phyloP scores from a whole-genome alignment of 2,113 vertebrate species.

The Apodemus sylvaticus region DNA sequence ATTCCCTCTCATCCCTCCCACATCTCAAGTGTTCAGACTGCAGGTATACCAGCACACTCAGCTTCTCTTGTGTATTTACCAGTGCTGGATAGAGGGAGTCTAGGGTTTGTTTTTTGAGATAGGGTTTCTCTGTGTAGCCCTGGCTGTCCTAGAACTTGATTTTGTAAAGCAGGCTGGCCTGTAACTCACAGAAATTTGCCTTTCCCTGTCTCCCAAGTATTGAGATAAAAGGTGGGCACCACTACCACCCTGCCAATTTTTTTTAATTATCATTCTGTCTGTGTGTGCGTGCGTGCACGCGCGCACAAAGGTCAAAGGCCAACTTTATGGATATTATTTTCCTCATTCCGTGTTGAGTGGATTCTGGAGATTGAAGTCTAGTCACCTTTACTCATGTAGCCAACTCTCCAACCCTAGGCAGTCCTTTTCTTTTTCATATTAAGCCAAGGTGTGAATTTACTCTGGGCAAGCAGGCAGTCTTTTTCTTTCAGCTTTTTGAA shows the following conservation, averaged over 20 bases:
- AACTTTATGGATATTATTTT: neutral
- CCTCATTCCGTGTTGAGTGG: neutral
- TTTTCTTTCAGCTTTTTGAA: neutral
- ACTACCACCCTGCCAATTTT: neutral
- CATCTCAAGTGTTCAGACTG: neutral
- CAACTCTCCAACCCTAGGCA: neutral
- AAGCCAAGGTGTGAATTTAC: too few species aligned
- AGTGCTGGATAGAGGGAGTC: neutral
- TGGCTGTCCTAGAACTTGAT: neutral
- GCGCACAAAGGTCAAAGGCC: neutral
- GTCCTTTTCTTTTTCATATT: neutral
- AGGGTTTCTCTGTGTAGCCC: neutral
- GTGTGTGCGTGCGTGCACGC: neutral
- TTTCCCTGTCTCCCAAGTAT: neutral
- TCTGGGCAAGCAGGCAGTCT: neutral
- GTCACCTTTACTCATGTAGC: neutral
- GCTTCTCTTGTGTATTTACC: neutral
- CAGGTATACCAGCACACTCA: neutral
- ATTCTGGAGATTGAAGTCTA: neutral
- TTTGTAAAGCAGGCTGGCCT: neutral
- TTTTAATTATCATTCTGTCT: neutral
- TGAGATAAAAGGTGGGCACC: neutral
- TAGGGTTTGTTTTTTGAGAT: neutral
- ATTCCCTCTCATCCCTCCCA: neutral
- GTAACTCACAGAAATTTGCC: neutral